Percentiles rank a stretch among this genome's conserved stretches.
phyloP scores from a whole-genome alignment of 2,797 vertebrate genomes.

The Megalops cyprinoides region DNA sequence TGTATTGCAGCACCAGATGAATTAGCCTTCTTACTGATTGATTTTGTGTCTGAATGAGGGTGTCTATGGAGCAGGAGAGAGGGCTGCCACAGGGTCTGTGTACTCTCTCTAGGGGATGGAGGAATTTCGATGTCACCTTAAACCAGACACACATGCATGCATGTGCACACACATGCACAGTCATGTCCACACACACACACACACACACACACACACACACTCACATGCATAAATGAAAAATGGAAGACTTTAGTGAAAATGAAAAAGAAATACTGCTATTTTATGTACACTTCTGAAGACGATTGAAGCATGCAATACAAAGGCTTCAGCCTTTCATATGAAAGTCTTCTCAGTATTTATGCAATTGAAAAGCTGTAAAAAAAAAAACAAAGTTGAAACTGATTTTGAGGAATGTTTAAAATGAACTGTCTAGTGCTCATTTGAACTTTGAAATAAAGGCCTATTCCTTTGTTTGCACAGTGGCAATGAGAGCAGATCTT shows the following conservation, averaged over 20 bases:
- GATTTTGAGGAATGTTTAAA: too few species aligned
- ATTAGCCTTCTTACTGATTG: neutral
- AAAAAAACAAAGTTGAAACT: too few species aligned
- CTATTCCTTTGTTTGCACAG: slow-evolving; percentile 11
- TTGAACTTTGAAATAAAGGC: neutral
- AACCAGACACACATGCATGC: neutral
- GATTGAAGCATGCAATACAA: neutral
- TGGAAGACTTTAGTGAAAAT: neutral
- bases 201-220: neutral
- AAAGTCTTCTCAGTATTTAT: too few species aligned
- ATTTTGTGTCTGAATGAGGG: neutral
- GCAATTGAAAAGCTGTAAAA: too few species aligned
- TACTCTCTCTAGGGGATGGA: too few species aligned
- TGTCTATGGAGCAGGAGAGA: neutral
- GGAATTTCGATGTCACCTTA: neutral
- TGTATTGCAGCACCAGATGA: neutral
- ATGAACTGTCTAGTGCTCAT: neutral
- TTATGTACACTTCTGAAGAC: neutral
- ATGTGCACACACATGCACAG: too few species aligned
- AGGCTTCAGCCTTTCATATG: too few species aligned
- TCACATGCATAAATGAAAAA: neutral
- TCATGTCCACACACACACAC: too few species aligned
- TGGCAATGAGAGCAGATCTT: neutral
- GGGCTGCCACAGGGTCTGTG: too few species aligned
- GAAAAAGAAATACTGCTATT: neutral